A percentile compares a stretch with the other conserved stretches of the same genome.
phyloP scores from a whole-genome alignment of 2,888 invertebrate genomes.

The Siphlonurus alternatus region DNA sequence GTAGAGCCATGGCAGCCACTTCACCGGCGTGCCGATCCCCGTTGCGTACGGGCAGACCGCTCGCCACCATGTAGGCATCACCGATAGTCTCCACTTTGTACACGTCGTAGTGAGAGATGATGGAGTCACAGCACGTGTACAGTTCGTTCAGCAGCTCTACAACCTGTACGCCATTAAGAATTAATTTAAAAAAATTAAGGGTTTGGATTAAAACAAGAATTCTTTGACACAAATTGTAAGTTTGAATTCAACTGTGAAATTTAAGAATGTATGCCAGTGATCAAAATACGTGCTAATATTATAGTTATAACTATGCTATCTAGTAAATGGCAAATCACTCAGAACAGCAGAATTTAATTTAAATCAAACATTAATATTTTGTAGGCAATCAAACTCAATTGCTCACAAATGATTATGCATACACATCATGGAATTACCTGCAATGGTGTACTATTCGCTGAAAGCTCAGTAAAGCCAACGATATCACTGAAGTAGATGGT shows the following conservation, averaged over 20 bases:
- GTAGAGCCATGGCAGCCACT: conserved; percentile 61
- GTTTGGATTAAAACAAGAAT: too few relatives aligned
- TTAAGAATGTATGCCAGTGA: too few relatives aligned
- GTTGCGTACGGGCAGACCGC: conserved; percentile 56
- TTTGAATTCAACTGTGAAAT: too few relatives aligned
- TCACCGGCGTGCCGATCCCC: conserved; percentile 59
- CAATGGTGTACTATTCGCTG: conserved; percentile 61
- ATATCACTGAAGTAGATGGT: conserved; percentile 75
- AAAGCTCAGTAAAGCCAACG: conserved; percentile 65
- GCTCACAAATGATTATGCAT: too few relatives aligned
- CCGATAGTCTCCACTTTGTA: conserved; percentile 80
- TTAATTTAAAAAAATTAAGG: too few relatives aligned
- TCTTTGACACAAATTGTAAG: too few relatives aligned
- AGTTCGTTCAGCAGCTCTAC: conserved; percentile 75
- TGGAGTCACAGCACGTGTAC: conserved; percentile 75
- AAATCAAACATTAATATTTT: too few relatives aligned
- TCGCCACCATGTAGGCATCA: conserved; percentile 65
- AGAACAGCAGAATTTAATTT: too few relatives aligned
- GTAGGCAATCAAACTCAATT: too few relatives aligned
- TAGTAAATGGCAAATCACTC: too few relatives aligned
- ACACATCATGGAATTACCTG: conserved; percentile 29
- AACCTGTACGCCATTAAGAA: conserved; percentile 36
- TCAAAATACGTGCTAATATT: background rate
- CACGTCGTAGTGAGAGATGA: conserved; percentile 72
- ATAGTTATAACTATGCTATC: background rate